Evolutionary conservation across 1,140 invertebrate genomes (phyloP).

Genomic region (Micrasema longulum): DNA sequence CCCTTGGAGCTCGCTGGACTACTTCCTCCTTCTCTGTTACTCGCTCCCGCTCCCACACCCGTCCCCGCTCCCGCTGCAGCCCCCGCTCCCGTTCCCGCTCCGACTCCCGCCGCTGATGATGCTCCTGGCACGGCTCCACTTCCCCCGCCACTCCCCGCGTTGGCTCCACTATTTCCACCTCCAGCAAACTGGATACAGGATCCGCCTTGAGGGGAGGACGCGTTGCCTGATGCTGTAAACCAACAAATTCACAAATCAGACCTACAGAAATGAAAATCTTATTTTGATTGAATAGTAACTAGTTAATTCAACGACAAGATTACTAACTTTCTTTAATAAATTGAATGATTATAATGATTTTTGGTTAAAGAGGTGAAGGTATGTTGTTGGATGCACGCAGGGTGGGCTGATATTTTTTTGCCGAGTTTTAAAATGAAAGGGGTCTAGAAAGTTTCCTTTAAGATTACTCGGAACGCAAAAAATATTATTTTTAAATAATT

Average conservation of each 20-base stretch:
- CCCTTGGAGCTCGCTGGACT: slow-evolving; percentile 11
- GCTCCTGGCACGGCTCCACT: slow-evolving; percentile 27
- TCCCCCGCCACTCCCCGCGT: slow-evolving; percentile 40
- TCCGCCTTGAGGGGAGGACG: slow-evolving; percentile 63
- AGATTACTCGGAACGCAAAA: too few species aligned
- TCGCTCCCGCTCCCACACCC: slow-evolving; percentile 31
- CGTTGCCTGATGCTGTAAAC: slow-evolving; percentile 55
- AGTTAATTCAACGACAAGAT: neutral
- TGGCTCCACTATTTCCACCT: slow-evolving; percentile 33
- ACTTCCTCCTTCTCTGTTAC: slow-evolving; percentile 2
- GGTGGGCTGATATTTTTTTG: too few species aligned
- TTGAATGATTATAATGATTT: neutral
- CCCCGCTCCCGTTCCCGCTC: neutral
- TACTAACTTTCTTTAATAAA: neutral
- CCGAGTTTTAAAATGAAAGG: too few species aligned
- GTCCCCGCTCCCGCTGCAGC: neutral
- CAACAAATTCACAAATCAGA: slow-evolving; percentile 8
- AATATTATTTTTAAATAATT: neutral
- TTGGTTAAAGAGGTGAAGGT: neutral
- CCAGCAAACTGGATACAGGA: slow-evolving; percentile 61
- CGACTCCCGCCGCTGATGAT: slow-evolving; percentile 8
- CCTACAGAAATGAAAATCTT: neutral
- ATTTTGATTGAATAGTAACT: neutral
- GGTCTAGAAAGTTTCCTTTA: too few species aligned
- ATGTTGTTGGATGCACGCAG: neutral